Percentiles rank a stretch among this genome's conserved stretches.
Conservation (phyloP, 2,113 vertebrate species). For the Nerophis ophidion region DNA sequence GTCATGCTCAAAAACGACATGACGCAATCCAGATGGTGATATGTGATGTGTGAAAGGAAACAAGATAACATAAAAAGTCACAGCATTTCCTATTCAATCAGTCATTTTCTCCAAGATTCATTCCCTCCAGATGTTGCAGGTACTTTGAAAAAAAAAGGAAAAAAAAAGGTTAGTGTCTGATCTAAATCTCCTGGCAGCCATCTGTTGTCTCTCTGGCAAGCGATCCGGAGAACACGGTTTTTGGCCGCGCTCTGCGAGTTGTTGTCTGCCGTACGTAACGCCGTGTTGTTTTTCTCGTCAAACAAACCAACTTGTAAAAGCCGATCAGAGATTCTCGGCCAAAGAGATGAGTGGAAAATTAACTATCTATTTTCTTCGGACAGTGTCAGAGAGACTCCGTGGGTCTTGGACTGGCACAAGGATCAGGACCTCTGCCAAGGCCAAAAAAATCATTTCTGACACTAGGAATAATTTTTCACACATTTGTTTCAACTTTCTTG, state of each 20-base stretch:
- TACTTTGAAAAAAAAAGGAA: slow-evolving; percentile 17
- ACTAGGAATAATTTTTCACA: too few relatives aligned
- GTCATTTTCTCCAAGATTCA: slow-evolving; percentile 32
- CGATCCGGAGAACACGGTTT: slow-evolving; percentile 10
- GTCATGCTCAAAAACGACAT: background rate
- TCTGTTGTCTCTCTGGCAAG: slow-evolving; percentile 39
- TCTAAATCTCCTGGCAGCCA: slow-evolving; percentile 38
- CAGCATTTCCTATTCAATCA: slow-evolving; percentile 20
- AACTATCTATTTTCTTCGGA: slow-evolving; percentile 21
- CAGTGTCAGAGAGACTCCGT: slow-evolving; percentile 20
- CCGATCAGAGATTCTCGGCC: too few relatives aligned
- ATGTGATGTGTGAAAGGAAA: slow-evolving; percentile 13
- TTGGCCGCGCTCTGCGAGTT: slow-evolving; percentile 24
- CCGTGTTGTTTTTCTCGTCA: slow-evolving; percentile 20
- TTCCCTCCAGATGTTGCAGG: slow-evolving; percentile 14
- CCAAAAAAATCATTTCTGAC: too few relatives aligned
- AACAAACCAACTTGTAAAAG: background rate
- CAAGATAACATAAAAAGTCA: slow-evolving; percentile 12
- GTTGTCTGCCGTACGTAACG: slow-evolving; percentile 30
- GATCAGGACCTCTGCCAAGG: background rate
- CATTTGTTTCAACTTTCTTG: too few relatives aligned
- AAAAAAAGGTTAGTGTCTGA: slow-evolving; percentile 45
- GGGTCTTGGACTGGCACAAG: too few relatives aligned
- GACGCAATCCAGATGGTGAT: slow-evolving; percentile 11
- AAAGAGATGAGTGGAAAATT: too few relatives aligned